phyloP scores from a whole-genome alignment of 2,888 invertebrate genomes.

The Anodontia alba region DNA sequence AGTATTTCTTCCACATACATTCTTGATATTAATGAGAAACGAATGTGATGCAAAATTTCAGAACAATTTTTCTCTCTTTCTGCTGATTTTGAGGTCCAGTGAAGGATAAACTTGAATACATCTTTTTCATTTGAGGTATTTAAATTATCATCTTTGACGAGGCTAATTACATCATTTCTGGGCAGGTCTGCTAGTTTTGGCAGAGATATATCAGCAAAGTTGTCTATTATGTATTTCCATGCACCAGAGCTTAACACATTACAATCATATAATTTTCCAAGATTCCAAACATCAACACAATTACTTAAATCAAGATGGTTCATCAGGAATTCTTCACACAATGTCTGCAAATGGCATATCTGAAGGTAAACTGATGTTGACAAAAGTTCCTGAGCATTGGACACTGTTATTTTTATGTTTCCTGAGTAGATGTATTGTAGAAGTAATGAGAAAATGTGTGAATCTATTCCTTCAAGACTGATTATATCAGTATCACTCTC shows the following conservation, averaged over 20 bases:
- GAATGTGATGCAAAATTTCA: constrained; percentile 34
- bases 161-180: constrained; percentile 11
- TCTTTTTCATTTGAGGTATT: constrained; percentile 94
- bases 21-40: constrained; percentile 37
- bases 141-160: constrained; percentile 89
- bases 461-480: constrained; percentile 53
- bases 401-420: constrained; percentile 28
- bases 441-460: constrained; percentile 40
- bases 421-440: constrained; percentile 61
- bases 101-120: constrained; percentile 90
- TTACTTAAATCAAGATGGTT: constrained; percentile 90
- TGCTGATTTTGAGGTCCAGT: constrained; percentile 86
- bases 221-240: constrained; percentile 89
- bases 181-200: constrained; percentile 34
- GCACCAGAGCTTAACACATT: constrained; percentile 89
- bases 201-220: constrained; percentile 59
- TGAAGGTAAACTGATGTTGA: constrained; percentile 62
- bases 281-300: constrained; percentile 93
- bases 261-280: constrained; percentile 91
- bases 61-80: constrained; percentile 17
- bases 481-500: constrained; percentile 51
- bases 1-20: constrained; percentile 25
- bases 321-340: constrained; percentile 91
- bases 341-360: constrained; percentile 84
- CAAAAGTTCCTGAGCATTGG: constrained; percentile 57